Percentiles rank a stretch among this genome's conserved stretches.
Evolutionary conservation across 2,113 vertebrate genomes (phyloP).

Genomic region (Crypturellus undulatus): DNA sequence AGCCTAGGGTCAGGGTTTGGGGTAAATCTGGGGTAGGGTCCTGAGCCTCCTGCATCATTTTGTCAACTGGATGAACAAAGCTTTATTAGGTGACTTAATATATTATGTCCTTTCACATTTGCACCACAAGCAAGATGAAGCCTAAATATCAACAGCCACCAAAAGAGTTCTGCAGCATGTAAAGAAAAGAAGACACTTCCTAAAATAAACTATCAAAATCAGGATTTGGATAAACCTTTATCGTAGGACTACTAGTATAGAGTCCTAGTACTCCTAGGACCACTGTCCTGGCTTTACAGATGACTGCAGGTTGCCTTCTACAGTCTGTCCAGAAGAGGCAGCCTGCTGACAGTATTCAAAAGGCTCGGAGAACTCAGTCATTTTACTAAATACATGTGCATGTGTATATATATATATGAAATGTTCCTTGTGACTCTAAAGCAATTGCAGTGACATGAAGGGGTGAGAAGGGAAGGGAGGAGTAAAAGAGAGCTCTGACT

Average conservation of each 20-base stretch:
- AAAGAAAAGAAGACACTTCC: rapidly evolving
- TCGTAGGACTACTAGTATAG: too few relatives aligned
- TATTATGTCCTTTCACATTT: background rate
- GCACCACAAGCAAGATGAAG: rapidly evolving
- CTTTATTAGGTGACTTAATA: background rate
- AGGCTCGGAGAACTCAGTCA: too few relatives aligned
- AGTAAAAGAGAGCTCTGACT: rapidly evolving
- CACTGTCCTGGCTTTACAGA: background rate
- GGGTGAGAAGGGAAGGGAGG: background rate
- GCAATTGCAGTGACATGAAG: rapidly evolving
- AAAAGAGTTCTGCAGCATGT: background rate
- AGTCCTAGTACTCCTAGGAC: too few relatives aligned
- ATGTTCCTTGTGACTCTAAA: background rate
- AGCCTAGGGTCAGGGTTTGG: too few relatives aligned
- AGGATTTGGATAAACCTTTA: background rate
- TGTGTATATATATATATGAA: background rate
- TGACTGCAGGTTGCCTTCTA: background rate
- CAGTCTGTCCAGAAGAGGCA: background rate
- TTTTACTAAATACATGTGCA: too few relatives aligned
- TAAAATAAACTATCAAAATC: background rate
- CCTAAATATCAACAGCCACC: background rate
- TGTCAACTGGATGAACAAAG: background rate
- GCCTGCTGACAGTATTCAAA: rapidly evolving
- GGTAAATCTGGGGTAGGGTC: too few relatives aligned
- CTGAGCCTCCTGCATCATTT: background rate